Base-by-base conservation (phyloP, 2,113 vertebrate genomes). In the Tympanuchus pallidicinctus region DNA sequence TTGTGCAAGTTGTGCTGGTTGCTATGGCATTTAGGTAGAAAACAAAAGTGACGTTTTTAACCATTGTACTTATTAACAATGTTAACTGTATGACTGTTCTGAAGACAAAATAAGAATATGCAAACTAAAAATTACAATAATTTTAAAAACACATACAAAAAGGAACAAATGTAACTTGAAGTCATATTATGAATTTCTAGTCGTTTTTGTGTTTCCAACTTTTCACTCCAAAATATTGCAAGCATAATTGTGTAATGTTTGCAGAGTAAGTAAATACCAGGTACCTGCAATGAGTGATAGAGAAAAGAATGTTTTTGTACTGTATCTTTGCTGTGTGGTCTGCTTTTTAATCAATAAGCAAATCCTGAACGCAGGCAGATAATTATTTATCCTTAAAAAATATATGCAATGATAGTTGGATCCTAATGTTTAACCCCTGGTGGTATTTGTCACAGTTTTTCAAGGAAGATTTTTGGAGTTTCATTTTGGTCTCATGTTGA, bases 371-470 rank as follows among this genome's bases (percentile, higher is more conserved):
- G 32, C 60, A 65, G 79, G 57, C 63, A 81, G 89, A 36, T 61
- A 82, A 89, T 94, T 95, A 78, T 81, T 96, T 96, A 95, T 93
- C 92, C 90, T 97, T 97, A 74, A 88, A 96, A 96, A 94, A 95
- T 95, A 94, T 67, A 77, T 95, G 74, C 90, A 92, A 70, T 96
- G 86, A 96, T 97, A 97, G 96, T 96, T 14, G 3, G 60, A 93
- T 94, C 87, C 82, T 96, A 95, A 93, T 38, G 61, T 91, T 95
- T 95, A 93, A 92, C 66, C 57, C 72, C n/a, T 60, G 18, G 4
- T 78, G 18, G n/a, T 52, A 9, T 71, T 30, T 71, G 69, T 18
- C 56, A 17, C 21, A 34, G 5, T 67, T 80, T 19, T 67, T 57
- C 69, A 21, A 20, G 50, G 14, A 65, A 50, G 38, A 10, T 16